Base-by-base conservation (phyloP, 2,797 vertebrate species). In the Bucorvus abyssinicus region DNA sequence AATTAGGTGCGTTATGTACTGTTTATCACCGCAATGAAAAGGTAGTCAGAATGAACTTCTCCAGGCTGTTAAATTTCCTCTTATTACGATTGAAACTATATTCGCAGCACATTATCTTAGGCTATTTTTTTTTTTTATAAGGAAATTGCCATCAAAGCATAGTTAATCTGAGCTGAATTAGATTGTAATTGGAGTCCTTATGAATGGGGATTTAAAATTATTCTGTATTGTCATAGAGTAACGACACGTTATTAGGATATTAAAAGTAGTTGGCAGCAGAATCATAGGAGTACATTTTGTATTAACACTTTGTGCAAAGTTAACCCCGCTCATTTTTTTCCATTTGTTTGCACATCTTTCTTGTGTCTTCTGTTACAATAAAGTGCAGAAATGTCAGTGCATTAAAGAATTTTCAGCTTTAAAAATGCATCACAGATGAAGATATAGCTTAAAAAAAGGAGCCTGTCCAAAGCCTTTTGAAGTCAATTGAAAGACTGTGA, bases 131-230 rank as follows among this genome's bases (percentile, higher is more conserved):
- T 64, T 65, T 97, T 52, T 70, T 92, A 76, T 96, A 95, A 95
- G 89, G 87, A 96, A 97, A 97, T 97, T 97, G 89, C 95, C 93
- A 95, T 97, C 92, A 97, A 97, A 98, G 73, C 97, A 87, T 95
- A 97, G 96, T 97, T 97, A 98, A 98, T 97, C 97, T 97, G 96
- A 97, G 94, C 89, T 93, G 95, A 97, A 98, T 97, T 97, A 97
- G 95, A 97, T 98, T 97, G 97, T 97, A 98, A 98, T 97, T 98
- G 90, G 94, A 97, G 93, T 95, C 94, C 93, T 97, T 95, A 93
- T 89, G 95, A 97, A 97, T 96, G 84, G 73, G 61, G 94, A 93
- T 96, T 97, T 96, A 96, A 97, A 97, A 96, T 97, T 96, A 97
- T 97, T 97, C 94, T 89, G 81, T 94, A 84, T 94, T 97, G 91